phyloP scores from a whole-genome alignment of 1,140 invertebrate species.

The fruit fly (Drosophila melanogaster) region Release_6_plus_ISO1_MT NT_033777.3:12645001-12645500 shows the following conservation, averaged over 20 bases:
- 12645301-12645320: slow-evolving; percentile 71
- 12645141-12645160: neutral
- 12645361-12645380: slow-evolving; percentile 69
- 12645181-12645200: slow-evolving; percentile 7
- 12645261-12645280: slow-evolving; percentile 66
- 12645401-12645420: slow-evolving; percentile 28
- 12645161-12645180: slow-evolving; percentile 18
- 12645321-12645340: slow-evolving; percentile 54
- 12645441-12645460: slow-evolving; percentile 52
- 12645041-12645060: neutral
- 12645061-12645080: neutral
- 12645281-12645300: slow-evolving; percentile 11
- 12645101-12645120: neutral
- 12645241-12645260: slow-evolving; percentile 44
- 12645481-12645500: slow-evolving; percentile 56
- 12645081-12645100: neutral
- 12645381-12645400: slow-evolving; percentile 58
- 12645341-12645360: slow-evolving; percentile 79
- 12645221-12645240: slow-evolving; percentile 77
- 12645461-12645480: slow-evolving; percentile 30
- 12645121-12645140: slow-evolving; percentile 20
- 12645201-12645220: slow-evolving; percentile 53
- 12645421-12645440: slow-evolving; percentile 14
- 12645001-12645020: neutral
- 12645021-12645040: neutral